These are phyloP conservation scores for Ctenodactylus gundi DNA, from an alignment of 2,113 vertebrate species.

Conservation along the genomic window DNA sequence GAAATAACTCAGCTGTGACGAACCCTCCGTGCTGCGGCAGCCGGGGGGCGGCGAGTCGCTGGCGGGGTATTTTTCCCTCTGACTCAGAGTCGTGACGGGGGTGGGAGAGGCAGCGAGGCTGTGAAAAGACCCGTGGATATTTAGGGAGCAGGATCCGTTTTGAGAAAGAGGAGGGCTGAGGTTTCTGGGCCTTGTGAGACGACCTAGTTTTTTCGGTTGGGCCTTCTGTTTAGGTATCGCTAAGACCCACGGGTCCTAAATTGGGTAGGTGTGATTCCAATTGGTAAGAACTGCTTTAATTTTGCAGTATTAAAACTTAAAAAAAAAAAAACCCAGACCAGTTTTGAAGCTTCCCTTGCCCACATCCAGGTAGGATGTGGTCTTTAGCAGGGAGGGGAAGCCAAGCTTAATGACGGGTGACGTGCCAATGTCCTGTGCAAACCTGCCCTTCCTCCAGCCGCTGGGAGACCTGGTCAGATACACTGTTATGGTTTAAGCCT, in stretches of 20 bases:
- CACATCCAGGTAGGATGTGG: not conserved
- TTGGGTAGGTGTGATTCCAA: slow-evolving; percentile 9
- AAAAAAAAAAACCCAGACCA: not conserved
- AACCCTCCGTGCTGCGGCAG: slow-evolving; percentile 10
- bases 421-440: fast-evolving
- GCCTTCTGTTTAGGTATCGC: not conserved
- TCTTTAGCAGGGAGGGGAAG: not conserved
- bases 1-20: slow-evolving; percentile 75
- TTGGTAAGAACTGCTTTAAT: slow-evolving; percentile 28
- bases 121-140: not conserved
- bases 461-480: fast-evolving
- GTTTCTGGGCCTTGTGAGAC: not conserved
- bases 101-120: not conserved
- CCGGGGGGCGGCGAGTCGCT: slow-evolving; percentile 52
- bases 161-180: not conserved
- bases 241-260: not conserved
- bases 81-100: slow-evolving; percentile 57
- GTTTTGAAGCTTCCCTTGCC: not conserved
- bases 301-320: not conserved
- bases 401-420: fast-evolving
- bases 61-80: slow-evolving; percentile 30
- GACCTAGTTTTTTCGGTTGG: not conserved
- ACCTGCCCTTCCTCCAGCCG: fast-evolving
- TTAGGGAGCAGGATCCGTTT: not conserved
- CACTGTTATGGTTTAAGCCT: no score